Conservation (phyloP, 2,888 invertebrate species). For the Tetanocera ferruginea region DNA sequence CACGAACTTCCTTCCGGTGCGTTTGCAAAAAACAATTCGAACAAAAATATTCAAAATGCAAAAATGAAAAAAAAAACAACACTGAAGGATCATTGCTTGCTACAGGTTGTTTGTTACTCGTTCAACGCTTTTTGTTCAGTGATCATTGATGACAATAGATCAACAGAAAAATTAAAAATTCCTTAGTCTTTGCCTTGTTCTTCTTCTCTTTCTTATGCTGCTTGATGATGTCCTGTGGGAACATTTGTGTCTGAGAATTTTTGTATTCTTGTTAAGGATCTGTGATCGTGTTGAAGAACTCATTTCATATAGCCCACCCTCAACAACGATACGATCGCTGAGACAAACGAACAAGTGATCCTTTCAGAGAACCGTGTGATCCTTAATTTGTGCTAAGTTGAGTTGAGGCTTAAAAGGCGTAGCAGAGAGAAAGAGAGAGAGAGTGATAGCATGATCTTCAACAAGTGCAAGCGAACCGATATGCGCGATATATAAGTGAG, state of each 20-base stretch:
- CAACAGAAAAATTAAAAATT: constrained; percentile 30
- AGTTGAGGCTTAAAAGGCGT: neutral
- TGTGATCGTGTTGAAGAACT: constrained; percentile 3
- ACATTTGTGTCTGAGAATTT: constrained; percentile 29
- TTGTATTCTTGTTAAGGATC: neutral
- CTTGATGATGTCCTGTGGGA: constrained; percentile 23
- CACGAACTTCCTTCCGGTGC: constrained; percentile 45
- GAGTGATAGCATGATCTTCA: neutral
- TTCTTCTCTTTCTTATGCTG: neutral
- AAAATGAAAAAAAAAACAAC: constrained; percentile 4
- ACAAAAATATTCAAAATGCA: neutral
- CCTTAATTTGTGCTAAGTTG: neutral
- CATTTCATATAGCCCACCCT: constrained; percentile 30
- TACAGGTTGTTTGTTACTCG: constrained; percentile 29
- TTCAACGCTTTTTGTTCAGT: neutral
- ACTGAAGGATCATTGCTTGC: neutral
- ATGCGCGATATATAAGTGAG: neutral
- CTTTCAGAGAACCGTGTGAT: neutral
- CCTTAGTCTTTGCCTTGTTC: neutral
- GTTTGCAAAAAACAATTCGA: constrained; percentile 36
- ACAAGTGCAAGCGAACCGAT: neutral
- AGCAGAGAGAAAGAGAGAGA: neutral
- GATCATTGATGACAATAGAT: constrained; percentile 24
- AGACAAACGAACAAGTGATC: constrained; percentile 5
- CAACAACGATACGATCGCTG: constrained; percentile 13